Conservation (phyloP, 2,888 invertebrate genomes). For the Dione juno region DNA sequence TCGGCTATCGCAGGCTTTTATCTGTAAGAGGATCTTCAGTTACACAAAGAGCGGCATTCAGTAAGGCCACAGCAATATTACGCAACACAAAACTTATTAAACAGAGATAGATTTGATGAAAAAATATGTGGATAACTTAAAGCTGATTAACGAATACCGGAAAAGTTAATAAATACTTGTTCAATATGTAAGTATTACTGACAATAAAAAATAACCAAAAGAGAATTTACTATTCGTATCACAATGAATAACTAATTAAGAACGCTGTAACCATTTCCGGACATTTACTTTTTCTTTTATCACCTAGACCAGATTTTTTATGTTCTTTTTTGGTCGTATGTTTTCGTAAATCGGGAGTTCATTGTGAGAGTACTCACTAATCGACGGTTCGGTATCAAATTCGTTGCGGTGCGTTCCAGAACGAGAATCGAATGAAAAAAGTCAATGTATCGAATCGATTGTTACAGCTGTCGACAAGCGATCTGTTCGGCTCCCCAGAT, state of each 20-base stretch:
- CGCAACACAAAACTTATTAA: too few species aligned
- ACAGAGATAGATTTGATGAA: too few species aligned
- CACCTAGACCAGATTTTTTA: constrained; percentile 50
- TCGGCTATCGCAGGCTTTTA: too few species aligned
- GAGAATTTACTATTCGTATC: constrained; percentile 55
- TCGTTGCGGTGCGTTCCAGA: constrained; percentile 51
- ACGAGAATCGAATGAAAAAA: constrained; percentile 46
- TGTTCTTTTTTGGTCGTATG: constrained; percentile 63
- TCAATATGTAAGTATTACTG: neutral
- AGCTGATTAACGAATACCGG: neutral
- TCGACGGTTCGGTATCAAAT: constrained; percentile 58
- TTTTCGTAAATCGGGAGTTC: constrained; percentile 64
- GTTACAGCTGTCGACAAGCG: constrained; percentile 68
- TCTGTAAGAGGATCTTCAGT: too few species aligned
- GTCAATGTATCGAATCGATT: constrained; percentile 56
- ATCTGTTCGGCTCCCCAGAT: constrained; percentile 71
- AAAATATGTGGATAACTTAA: too few species aligned
- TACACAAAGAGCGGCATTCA: too few species aligned
- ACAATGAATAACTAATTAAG: constrained; percentile 62
- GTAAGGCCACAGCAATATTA: too few species aligned
- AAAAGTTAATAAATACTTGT: neutral
- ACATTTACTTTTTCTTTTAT: constrained; percentile 63
- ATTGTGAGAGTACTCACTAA: constrained; percentile 76
- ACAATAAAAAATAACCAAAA: constrained; percentile 19
- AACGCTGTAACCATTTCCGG: constrained; percentile 70